phyloP scores from a whole-genome alignment of 2,888 invertebrate species.

The Hypercompe scribonia region DNA sequence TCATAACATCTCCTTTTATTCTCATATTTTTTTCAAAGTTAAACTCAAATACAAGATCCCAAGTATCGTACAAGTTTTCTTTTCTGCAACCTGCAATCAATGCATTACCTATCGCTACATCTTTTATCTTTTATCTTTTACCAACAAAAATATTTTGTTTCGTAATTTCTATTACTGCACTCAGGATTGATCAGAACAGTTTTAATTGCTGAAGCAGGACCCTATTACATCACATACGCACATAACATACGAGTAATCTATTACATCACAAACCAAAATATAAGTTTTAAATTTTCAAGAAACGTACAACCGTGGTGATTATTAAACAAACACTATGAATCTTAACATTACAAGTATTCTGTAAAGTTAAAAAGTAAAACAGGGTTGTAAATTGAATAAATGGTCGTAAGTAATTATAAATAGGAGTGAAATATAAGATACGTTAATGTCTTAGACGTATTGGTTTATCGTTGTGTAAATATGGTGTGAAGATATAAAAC shows the following conservation, averaged over 20 bases:
- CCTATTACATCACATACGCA: neutral
- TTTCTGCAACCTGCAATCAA: neutral
- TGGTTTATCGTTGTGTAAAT: conserved; percentile 7
- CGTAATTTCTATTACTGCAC: neutral
- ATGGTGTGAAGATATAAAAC: conserved; percentile 6
- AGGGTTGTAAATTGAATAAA: conserved; percentile 43
- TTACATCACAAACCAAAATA: neutral
- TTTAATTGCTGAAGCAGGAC: neutral
- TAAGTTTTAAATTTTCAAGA: conserved; percentile 12
- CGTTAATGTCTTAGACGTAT: neutral
- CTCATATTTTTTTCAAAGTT: neutral
- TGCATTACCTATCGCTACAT: neutral
- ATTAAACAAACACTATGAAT: conserved; percentile 56
- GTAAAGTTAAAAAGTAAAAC: conserved; percentile 57
- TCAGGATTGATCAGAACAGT: neutral
- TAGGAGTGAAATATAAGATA: conserved; percentile 20
- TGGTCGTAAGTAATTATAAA: conserved; percentile 35
- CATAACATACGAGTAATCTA: neutral
- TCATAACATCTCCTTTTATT: neutral
- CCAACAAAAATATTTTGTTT: neutral
- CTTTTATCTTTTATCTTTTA: neutral
- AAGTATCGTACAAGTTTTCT: neutral
- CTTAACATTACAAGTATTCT: conserved; percentile 36
- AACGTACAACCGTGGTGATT: conserved; percentile 48
- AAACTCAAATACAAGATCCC: neutral